Conservation (phyloP, 2,888 invertebrate species). For the Drosophila kanekoi region DNA sequence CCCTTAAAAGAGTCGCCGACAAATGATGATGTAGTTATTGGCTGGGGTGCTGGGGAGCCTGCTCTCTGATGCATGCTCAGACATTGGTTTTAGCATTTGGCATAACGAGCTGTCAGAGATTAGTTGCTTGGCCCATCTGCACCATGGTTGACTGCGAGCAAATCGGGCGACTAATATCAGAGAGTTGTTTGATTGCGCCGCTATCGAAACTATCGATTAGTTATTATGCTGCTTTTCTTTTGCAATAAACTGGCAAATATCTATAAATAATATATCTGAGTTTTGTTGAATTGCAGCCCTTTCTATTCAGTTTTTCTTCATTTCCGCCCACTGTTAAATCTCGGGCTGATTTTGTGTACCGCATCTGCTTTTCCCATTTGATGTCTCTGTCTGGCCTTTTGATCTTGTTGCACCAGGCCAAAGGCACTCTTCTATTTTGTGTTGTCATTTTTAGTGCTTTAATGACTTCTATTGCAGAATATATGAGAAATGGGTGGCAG, state of each 20-base stretch:
- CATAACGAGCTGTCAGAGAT: slow-evolving; percentile 67
- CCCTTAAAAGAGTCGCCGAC: slow-evolving; percentile 61
- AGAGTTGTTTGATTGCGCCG: slow-evolving; percentile 2
- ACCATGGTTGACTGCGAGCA: slow-evolving; percentile 43
- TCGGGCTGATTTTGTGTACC: slow-evolving; percentile 29
- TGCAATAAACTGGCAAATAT: too few relatives aligned
- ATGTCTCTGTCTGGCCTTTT: slow-evolving; percentile 64
- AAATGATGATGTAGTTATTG: slow-evolving; percentile 72
- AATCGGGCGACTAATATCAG: slow-evolving; percentile 17
- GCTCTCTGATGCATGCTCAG: slow-evolving; percentile 30
- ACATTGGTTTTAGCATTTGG: slow-evolving; percentile 53
- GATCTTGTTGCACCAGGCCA: slow-evolving; percentile 48
- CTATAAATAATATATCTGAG: too few relatives aligned
- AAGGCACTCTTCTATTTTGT: slow-evolving; percentile 23
- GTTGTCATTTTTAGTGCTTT: slow-evolving; percentile 37
- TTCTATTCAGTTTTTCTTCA: background rate
- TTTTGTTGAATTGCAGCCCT: too few relatives aligned
- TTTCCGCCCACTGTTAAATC: slow-evolving; percentile 40
- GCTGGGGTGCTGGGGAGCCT: slow-evolving; percentile 9
- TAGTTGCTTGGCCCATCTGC: slow-evolving; percentile 34
- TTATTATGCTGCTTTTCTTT: background rate
- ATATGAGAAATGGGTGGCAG: slow-evolving; percentile 15
- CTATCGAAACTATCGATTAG: slow-evolving; percentile 3
- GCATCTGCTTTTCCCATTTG: slow-evolving; percentile 51
- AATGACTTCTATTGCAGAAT: slow-evolving; percentile 44